Percentiles rank a stretch among this genome's conserved stretches.
Conservation (phyloP, 2,888 invertebrate genomes). For the Chouioia cunea region DNA sequence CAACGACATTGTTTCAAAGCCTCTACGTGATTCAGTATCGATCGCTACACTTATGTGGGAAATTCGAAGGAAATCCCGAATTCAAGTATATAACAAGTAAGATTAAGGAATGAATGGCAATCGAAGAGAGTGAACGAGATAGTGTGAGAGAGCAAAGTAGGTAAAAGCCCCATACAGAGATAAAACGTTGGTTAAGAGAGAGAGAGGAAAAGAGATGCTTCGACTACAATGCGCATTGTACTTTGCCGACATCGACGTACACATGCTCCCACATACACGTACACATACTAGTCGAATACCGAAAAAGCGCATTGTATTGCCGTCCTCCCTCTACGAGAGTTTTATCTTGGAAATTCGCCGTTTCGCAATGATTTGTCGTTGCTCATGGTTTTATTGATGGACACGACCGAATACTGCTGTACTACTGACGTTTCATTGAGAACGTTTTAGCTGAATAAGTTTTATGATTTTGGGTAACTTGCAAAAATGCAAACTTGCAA, state of each 20-base stretch:
- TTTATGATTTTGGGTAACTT: too few species aligned
- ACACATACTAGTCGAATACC: constrained; percentile 64
- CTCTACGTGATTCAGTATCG: too few species aligned
- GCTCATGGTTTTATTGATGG: constrained; percentile 65
- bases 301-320: constrained; percentile 62
- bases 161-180: constrained; percentile 28
- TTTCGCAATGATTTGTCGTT: constrained; percentile 44
- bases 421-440: too few species aligned
- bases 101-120: constrained; percentile 11
- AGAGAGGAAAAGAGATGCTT: constrained; percentile 43
- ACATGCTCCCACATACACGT: too few species aligned
- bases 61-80: too few species aligned
- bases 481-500: too few species aligned
- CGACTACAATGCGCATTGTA: constrained; percentile 63
- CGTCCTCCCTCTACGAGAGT: constrained; percentile 44
- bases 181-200: constrained; percentile 33
- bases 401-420: constrained; percentile 42
- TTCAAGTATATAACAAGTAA: too few species aligned
- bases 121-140: constrained; percentile 3
- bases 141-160: constrained; percentile 10
- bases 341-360: constrained; percentile 67
- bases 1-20: too few species aligned
- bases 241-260: too few species aligned
- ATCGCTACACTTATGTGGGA: too few species aligned
- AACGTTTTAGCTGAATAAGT: too few species aligned